Base-by-base conservation (phyloP, 2,113 vertebrate species). In the Coreoperca whiteheadi region DNA sequence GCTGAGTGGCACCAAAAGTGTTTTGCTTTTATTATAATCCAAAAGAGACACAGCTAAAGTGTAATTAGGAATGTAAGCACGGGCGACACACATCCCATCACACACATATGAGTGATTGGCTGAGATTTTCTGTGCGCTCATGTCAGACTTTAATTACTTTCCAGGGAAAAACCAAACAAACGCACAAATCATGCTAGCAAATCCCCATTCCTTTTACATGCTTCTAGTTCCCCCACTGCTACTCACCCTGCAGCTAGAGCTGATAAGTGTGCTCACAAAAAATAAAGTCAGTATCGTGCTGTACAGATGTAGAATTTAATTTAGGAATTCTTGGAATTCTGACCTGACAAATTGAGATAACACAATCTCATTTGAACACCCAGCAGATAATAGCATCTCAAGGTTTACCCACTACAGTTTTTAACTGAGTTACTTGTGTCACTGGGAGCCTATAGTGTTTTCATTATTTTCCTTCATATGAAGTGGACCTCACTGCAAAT, bases 61-160 rank as follows among this genome's bases (percentile, higher is more conserved):
- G 73, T 86, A 93, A 92, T 91, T 89, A 92, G 78, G 32, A 88
- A 70, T 80, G 83, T 68, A 81, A 87, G 83, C 63, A 16, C 15
- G 12, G 64, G 60, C 14, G 75, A 81, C 43, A 71, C 72, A 74
- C 34, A 53, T 68, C 77, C 64, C 70, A 64, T 72, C 80, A n/a
- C 80, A 74, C 74, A 51, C 51, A 50, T 73, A 68, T 30, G 67
- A 81, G 54, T 82, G 72, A 88, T 73, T 82, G 85, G 81, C 28
- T 72, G 76, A 85, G 82, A 46, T 74, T 84, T 88, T 79, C 65
- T 25, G n/a, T 32, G 46, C 8, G n/a, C 81, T 78, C 5, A 23
- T 79, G 88, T 88, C 85, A 69, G 79, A 53, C 77, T 90, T 79
- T 90, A 90, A 92, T 92, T 84, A 77, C 76, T 86, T 87, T 79